These are phyloP conservation scores for Acleris sparsana DNA, from an alignment of 2,888 invertebrate genomes.

Conservation along the genomic window DNA sequence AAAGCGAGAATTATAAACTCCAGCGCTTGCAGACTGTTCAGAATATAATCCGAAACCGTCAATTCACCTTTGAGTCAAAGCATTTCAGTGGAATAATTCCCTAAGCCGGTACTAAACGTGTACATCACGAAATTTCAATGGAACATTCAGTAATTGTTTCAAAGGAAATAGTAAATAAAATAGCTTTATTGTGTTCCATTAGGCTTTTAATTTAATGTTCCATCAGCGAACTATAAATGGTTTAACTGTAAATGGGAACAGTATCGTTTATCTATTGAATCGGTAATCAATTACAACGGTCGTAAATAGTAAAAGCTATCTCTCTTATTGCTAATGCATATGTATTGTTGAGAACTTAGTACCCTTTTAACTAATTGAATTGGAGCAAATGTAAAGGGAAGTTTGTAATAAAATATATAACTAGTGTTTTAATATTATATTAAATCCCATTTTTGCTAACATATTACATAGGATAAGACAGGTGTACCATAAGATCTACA, in stretches of 20 bases:
- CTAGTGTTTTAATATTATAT: too few relatives aligned
- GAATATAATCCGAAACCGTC: too few relatives aligned
- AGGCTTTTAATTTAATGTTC: slow-evolving; percentile 40
- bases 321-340: slow-evolving; percentile 22
- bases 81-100: background rate
- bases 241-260: slow-evolving; percentile 42
- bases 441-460: too few relatives aligned
- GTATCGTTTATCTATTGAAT: slow-evolving; percentile 43
- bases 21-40: too few relatives aligned
- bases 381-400: background rate
- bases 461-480: too few relatives aligned
- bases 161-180: too few relatives aligned
- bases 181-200: slow-evolving; percentile 31
- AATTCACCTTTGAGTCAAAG: background rate
- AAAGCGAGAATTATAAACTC: too few relatives aligned
- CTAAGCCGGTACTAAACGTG: too few relatives aligned
- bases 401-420: background rate
- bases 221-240: slow-evolving; percentile 41
- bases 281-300: slow-evolving; percentile 44
- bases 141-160: too few relatives aligned
- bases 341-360: background rate
- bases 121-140: too few relatives aligned
- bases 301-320: slow-evolving; percentile 42
- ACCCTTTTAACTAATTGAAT: background rate
- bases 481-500: too few relatives aligned